A percentile compares a stretch with the other conserved stretches of the same genome.
Conservation (phyloP, 2,113 vertebrate genomes). For the Myiagra hebetior region DNA sequence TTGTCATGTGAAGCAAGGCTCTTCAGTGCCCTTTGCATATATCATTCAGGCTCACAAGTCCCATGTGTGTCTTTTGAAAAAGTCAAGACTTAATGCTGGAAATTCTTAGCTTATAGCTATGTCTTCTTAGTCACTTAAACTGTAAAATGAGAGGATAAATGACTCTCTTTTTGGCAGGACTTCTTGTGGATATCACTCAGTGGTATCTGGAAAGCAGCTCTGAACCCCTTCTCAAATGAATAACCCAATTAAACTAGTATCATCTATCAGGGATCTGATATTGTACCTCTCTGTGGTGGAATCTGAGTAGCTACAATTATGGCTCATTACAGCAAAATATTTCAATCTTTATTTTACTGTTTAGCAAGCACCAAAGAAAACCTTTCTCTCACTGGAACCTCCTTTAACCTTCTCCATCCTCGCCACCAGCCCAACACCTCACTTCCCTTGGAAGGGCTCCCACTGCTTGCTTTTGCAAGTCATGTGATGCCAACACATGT, state of each 20-base stretch:
- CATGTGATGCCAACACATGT: constrained; percentile 7
- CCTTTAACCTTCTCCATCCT: not conserved
- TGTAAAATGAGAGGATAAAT: constrained; percentile 1
- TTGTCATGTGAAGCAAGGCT: not conserved
- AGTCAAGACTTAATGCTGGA: not conserved
- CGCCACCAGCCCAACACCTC: not conserved
- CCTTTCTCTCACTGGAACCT: not conserved
- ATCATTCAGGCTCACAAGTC: not conserved
- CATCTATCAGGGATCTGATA: not conserved
- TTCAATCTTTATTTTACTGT: not conserved
- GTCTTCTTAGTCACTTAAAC: not conserved
- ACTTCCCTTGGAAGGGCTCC: not conserved
- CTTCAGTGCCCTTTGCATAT: not conserved
- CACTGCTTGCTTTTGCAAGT: not conserved
- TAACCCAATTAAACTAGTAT: not conserved
- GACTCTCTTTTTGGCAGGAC: not conserved
- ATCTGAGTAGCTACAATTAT: not conserved
- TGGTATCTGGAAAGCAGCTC: not conserved
- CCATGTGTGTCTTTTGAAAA: not conserved
- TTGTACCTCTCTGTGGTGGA: not conserved
- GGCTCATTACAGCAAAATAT: not conserved
- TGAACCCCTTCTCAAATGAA: not conserved
- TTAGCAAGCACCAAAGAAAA: not conserved
- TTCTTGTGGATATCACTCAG: not conserved
- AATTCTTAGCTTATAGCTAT: not conserved